These are phyloP conservation scores for Falco punctatus DNA, from an alignment of 2,113 vertebrate genomes.

Conservation along the genomic window DNA sequence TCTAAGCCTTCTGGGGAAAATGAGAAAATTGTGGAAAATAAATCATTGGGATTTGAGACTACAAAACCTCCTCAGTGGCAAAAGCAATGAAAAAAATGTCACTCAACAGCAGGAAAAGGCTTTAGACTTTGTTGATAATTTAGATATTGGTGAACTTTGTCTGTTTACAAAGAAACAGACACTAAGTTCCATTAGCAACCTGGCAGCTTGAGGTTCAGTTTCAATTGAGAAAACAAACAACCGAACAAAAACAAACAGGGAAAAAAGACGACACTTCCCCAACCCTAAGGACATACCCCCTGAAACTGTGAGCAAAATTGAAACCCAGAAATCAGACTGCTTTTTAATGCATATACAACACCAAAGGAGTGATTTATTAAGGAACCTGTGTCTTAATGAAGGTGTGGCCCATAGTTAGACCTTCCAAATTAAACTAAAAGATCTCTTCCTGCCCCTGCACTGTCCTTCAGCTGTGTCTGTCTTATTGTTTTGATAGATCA, in stretches of 20 bases:
- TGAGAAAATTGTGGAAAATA: constrained; percentile 31
- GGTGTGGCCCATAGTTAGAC: background rate
- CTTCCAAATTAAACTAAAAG: background rate
- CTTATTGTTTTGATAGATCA: background rate
- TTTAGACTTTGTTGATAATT: constrained; percentile 53
- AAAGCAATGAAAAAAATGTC: constrained; percentile 53
- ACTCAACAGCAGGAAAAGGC: constrained; percentile 18
- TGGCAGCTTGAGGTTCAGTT: background rate
- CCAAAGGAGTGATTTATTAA: background rate
- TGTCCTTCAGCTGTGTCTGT: background rate
- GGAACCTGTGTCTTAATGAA: background rate
- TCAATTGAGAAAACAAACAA: background rate
- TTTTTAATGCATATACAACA: constrained; percentile 2
- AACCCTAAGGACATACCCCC: background rate
- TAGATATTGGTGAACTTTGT: constrained; percentile 38
- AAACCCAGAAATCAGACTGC: background rate
- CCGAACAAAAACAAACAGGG: rapidly evolving
- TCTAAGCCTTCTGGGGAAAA: background rate
- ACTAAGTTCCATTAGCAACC: constrained; percentile 45
- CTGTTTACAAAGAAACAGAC: constrained; percentile 66
- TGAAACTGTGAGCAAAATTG: background rate
- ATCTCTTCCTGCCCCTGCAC: background rate
- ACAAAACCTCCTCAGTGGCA: background rate
- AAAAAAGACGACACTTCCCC: background rate
- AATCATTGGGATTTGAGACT: constrained; percentile 12